Conservation (phyloP, 1,140 invertebrate genomes). For the Centruroides sculpturatus region DNA sequence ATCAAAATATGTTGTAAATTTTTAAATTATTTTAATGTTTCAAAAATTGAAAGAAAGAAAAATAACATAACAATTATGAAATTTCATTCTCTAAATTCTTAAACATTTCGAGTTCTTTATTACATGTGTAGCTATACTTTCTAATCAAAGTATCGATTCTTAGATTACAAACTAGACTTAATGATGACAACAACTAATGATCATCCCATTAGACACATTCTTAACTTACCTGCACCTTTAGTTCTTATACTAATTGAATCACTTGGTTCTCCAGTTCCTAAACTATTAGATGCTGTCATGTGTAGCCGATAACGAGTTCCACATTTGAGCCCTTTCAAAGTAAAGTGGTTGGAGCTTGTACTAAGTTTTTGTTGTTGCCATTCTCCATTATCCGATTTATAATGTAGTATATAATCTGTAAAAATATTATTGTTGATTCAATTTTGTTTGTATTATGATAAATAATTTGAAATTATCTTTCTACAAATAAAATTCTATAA, state of each 20-base stretch:
- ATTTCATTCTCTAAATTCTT: no score
- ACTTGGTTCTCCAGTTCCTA: constrained; percentile 70
- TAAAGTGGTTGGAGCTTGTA: constrained; percentile 14
- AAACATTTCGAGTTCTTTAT: no score
- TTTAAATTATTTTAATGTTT: no score
- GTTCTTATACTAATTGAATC: constrained; percentile 14
- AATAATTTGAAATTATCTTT: not conserved
- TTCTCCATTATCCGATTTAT: constrained; percentile 12
- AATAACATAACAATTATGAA: no score
- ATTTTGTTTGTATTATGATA: not conserved
- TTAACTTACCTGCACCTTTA: constrained; percentile 9
- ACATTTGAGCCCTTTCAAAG: constrained; percentile 50
- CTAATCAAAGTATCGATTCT: no score
- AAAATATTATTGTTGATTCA: not conserved
- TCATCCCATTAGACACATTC: no score
- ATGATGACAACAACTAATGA: no score
- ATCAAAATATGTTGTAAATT: no score
- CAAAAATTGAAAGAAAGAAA: no score
- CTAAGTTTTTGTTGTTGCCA: constrained; percentile 12
- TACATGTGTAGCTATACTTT: no score
- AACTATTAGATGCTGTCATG: constrained; percentile 72
- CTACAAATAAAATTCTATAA: not conserved
- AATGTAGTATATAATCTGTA: constrained; percentile 16
- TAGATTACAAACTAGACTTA: no score
- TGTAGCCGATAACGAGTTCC: constrained; percentile 72